These are phyloP conservation scores for Pristionchus exspectatus DNA, from an alignment of 2,888 invertebrate genomes.

Conservation along the genomic window DNA sequence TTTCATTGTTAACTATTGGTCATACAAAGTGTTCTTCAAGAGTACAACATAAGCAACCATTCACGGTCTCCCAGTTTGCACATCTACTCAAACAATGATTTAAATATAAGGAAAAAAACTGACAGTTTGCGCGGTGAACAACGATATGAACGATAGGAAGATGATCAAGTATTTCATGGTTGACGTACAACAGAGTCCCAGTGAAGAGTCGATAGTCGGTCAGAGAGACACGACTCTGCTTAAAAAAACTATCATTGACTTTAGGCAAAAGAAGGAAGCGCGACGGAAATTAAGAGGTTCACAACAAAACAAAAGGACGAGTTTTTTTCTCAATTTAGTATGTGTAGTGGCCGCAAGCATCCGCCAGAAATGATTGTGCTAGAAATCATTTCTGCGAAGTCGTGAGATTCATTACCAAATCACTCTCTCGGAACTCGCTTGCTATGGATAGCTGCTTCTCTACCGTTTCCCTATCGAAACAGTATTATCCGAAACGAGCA, in stretches of 20 bases:
- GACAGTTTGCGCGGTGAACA: not conserved
- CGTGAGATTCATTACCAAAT: not conserved
- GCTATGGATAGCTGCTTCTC: too few relatives aligned
- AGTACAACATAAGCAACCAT: not conserved
- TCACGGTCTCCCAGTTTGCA: not conserved
- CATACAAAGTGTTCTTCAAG: not conserved
- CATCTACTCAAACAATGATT: too few relatives aligned
- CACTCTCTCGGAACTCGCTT: too few relatives aligned
- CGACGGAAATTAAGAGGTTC: conserved; percentile 11
- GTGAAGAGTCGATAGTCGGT: not conserved
- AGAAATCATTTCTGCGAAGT: not conserved
- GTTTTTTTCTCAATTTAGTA: not conserved
- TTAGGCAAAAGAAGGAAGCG: not conserved
- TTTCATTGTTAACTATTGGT: not conserved
- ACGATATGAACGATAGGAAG: not conserved
- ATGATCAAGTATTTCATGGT: conserved; percentile 9
- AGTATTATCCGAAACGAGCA: too few relatives aligned
- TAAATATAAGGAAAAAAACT: not conserved
- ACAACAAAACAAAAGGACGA: not conserved
- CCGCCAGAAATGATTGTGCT: not conserved
- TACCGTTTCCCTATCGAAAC: too few relatives aligned
- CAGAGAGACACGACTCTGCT: not conserved
- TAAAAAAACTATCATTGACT: not conserved
- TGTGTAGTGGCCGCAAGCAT: not conserved
- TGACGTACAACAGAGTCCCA: not conserved